Conservation (phyloP, 2,113 vertebrate species). For the Datnioides undecimradiatus region DNA sequence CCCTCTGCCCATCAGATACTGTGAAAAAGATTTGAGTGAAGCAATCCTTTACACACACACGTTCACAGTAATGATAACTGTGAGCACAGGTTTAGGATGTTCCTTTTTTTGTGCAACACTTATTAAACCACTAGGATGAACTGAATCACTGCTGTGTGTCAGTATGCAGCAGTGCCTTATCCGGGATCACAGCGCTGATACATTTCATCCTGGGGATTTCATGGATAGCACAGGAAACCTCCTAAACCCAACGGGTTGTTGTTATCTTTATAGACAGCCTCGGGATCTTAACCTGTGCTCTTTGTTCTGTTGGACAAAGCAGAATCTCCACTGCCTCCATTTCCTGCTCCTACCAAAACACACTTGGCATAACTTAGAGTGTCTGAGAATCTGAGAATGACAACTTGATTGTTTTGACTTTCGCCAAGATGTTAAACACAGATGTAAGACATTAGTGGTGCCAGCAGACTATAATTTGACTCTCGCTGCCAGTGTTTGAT, state of each 20-base stretch:
- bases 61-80: conserved; percentile 1
- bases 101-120: conserved; percentile 12
- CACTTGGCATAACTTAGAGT: background rate
- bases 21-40: background rate
- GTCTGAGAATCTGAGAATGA: conserved; percentile 8
- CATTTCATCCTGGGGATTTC: conserved; percentile 52
- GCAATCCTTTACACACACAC: background rate
- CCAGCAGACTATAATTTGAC: conserved; percentile 45
- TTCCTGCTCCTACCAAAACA: background rate
- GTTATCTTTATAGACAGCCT: conserved; percentile 44
- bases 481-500: conserved; percentile 50
- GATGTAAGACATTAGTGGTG: conserved; percentile 44
- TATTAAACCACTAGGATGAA: conserved; percentile 33
- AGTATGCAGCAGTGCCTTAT: conserved; percentile 49
- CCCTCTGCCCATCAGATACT: background rate
- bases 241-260: conserved; percentile 31
- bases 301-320: conserved; percentile 33
- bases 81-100: conserved; percentile 18
- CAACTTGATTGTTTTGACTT: conserved; percentile 44
- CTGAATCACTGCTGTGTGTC: conserved; percentile 31
- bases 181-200: conserved; percentile 47
- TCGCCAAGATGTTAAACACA: conserved; percentile 53
- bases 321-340: background rate
- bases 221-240: conserved; percentile 9
- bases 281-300: conserved; percentile 35